phyloP scores from a whole-genome alignment of 2,888 invertebrate species.

The Penaeus monodon region DNA sequence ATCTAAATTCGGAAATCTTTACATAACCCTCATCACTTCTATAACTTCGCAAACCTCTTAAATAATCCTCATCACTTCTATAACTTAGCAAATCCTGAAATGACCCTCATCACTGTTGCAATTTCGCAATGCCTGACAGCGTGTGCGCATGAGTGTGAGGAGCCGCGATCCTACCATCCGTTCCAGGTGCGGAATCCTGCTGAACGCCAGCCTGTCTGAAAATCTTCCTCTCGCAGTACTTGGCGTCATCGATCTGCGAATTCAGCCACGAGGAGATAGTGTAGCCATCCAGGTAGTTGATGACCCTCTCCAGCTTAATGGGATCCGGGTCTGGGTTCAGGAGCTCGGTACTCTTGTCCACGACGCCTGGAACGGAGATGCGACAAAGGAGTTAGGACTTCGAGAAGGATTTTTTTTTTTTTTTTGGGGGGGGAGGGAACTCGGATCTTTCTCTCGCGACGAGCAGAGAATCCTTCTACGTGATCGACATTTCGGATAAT shows the following conservation, averaged over 20 bases:
- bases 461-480: neutral
- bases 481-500: too few species aligned
- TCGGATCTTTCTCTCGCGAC: neutral
- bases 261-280: neutral
- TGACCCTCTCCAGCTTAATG: conserved; percentile 19
- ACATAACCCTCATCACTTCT: too few species aligned
- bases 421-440: neutral
- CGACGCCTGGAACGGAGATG: conserved; percentile 20
- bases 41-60: too few species aligned
- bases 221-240: conserved; percentile 8
- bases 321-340: conserved; percentile 32
- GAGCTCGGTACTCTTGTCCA: conserved; percentile 37
- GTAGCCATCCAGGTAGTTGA: conserved; percentile 2
- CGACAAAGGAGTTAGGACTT: too few species aligned
- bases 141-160: neutral
- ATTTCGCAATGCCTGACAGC: too few species aligned
- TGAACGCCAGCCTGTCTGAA: neutral
- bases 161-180: neutral
- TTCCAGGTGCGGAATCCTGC: neutral
- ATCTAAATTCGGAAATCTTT: too few species aligned
- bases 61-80: too few species aligned
- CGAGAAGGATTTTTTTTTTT: too few species aligned
- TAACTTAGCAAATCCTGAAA: too few species aligned
- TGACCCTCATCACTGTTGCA: too few species aligned
- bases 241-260: neutral